Conservation (phyloP, 2,888 invertebrate species). For the Trilocha varians region DNA sequence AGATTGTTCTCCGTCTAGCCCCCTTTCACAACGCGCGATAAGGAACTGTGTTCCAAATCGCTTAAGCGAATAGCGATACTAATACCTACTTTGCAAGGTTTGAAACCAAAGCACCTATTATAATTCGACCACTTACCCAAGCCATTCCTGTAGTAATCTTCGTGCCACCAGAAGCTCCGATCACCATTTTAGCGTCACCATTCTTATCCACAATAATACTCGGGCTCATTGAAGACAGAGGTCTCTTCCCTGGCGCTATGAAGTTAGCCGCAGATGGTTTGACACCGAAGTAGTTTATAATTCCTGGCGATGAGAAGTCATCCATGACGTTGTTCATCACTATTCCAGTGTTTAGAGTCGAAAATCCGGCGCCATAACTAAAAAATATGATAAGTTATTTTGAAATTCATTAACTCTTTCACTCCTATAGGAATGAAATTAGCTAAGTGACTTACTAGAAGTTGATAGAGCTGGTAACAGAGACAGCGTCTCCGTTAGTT, state of each 20-base stretch:
- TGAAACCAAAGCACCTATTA: too few relatives aligned
- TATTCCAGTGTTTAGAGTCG: constrained; percentile 87
- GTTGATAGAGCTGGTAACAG: constrained; percentile 94
- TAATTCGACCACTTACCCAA: constrained; percentile 67
- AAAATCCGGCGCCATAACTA: constrained; percentile 88
- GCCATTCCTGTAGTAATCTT: constrained; percentile 84
- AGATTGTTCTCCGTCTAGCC: too few relatives aligned
- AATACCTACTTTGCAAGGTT: too few relatives aligned
- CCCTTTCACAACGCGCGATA: too few relatives aligned
- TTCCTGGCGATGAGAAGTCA: constrained; percentile 89
- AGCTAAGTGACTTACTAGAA: constrained; percentile 78
- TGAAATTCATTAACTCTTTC: too few relatives aligned
- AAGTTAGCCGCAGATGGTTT: constrained; percentile 87
- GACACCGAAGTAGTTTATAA: constrained; percentile 78
- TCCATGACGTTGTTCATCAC: constrained; percentile 97
- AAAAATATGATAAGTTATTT: not conserved
- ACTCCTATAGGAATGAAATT: too few relatives aligned
- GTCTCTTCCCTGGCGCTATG: constrained; percentile 84
- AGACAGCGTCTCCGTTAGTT: constrained; percentile 91
- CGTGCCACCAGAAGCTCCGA: constrained; percentile 89
- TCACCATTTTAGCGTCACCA: constrained; percentile 79
- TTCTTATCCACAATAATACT: constrained; percentile 80
- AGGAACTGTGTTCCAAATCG: too few relatives aligned
- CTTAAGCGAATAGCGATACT: too few relatives aligned
- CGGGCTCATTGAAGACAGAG: constrained; percentile 91